phyloP scores from a whole-genome alignment of 2,888 invertebrate species.

The Erynnis tages region DNA sequence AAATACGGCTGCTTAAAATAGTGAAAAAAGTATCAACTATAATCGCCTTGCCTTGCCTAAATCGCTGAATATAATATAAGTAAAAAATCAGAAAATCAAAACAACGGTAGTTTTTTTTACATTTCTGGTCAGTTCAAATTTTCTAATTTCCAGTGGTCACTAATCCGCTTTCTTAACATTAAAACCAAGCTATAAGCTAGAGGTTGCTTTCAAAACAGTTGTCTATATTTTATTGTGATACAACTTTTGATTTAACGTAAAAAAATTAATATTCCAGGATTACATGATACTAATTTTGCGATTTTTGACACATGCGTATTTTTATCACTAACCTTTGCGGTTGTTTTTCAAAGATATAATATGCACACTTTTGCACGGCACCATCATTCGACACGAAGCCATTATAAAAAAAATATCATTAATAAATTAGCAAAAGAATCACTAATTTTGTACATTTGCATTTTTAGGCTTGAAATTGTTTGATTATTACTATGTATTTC shows the following conservation, averaged over 20 bases:
- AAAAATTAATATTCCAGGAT: neutral
- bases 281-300: conserved; percentile 13
- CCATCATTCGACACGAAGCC: too few species aligned
- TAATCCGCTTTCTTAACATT: conserved; percentile 19
- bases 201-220: neutral
- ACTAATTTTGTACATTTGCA: neutral
- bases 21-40: too few species aligned
- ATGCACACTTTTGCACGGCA: conserved; percentile 20
- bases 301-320: conserved; percentile 20
- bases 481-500: neutral
- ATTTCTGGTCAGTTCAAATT: too few species aligned
- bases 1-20: too few species aligned
- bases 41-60: too few species aligned
- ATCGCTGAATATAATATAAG: too few species aligned
- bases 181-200: conserved; percentile 10
- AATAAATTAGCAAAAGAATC: too few species aligned
- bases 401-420: too few species aligned
- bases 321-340: conserved; percentile 4
- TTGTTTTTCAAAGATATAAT: conserved; percentile 9
- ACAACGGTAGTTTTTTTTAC: too few species aligned
- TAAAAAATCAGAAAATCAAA: too few species aligned
- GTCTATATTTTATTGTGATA: conserved; percentile 3
- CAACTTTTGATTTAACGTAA: conserved; percentile 4
- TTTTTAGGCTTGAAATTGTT: neutral
- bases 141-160: conserved; percentile 44